A percentile compares a stretch with the other conserved stretches of the same genome.
Conservation (phyloP, 1,140 invertebrate genomes). For the Ceratina japonica region DNA sequence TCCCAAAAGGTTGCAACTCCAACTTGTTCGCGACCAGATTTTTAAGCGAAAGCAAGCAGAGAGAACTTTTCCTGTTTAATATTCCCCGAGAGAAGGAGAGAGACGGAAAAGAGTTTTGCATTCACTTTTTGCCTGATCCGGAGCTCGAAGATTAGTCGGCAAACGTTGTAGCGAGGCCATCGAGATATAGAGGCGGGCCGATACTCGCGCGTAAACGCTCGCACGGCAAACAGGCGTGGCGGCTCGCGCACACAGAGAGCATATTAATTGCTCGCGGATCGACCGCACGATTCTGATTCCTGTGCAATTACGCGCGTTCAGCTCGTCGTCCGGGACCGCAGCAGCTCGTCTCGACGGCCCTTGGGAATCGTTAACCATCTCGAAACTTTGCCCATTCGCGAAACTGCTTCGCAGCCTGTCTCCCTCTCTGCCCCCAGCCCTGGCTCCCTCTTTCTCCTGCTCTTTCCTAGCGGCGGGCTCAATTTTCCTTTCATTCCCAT, state of each 20-base stretch:
- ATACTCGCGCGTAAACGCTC: slow-evolving; percentile 32
- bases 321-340: slow-evolving; percentile 47
- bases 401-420: slow-evolving; percentile 28
- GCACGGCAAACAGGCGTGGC: slow-evolving; percentile 26
- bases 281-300: slow-evolving; percentile 57
- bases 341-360: slow-evolving; percentile 45
- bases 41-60: too few relatives aligned
- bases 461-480: neutral
- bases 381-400: slow-evolving; percentile 56
- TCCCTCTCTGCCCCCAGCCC: neutral
- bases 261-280: slow-evolving; percentile 59
- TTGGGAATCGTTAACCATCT: slow-evolving; percentile 56
- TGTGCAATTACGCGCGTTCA: slow-evolving; percentile 58
- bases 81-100: too few relatives aligned
- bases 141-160: neutral
- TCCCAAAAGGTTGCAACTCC: too few relatives aligned
- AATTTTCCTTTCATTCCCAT: slow-evolving; percentile 48
- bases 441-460: neutral
- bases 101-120: neutral
- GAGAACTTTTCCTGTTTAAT: too few relatives aligned
- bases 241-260: slow-evolving; percentile 30
- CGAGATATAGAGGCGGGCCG: slow-evolving; percentile 1
- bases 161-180: neutral
- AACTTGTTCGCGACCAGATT: too few relatives aligned
- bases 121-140: neutral